Base-by-base conservation (phyloP, 2,797 vertebrate genomes). In the Melanotaenia nigrans region DNA sequence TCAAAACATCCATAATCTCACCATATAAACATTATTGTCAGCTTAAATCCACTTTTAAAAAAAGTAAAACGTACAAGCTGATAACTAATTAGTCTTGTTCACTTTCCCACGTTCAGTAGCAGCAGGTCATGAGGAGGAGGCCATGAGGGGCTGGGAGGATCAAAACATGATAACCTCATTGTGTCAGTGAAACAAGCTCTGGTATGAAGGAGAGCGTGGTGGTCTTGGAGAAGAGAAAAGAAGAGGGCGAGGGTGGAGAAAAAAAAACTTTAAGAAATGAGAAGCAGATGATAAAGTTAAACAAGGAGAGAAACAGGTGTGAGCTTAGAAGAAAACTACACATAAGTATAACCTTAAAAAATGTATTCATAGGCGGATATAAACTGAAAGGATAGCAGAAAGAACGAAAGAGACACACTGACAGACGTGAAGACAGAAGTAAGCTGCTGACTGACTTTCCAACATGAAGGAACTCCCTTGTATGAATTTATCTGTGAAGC, bases 401-500 rank as follows among this genome's bases (percentile, higher is more conserved):
- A 40, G 53, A 32, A 35, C 12, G 8, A 16, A 1, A 38, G 14
- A 71, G 64, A 59, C 9, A 59, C 6, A 57, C 22, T 56, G 51
- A 54, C 47, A 53, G 64, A 79, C 22, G 13, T 25, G 24, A 66
- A 51, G 77, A 61, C n/a, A 6, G 54, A 61, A 10, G 18, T 55
- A 61, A 67, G 63, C 74, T 69, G 78, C 62, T 66, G 81, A 86
- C 33, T 70, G 87, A 80, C 63, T 74, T 16, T 28, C 53, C 61
- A 57, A 62, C 53, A 86, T 88, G 73, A 90, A 89, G 78, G 85
- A 85, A 56, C 75, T 86, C 84, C 20, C 60, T 82, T 85, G 82
- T 84, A 1, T 32, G 20, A 58, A 70, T 78, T 79, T 73, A 74
- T 79, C 73, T 54, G 16, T 62, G 58, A 85, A 74, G 55, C 68